Percentiles rank a stretch among this genome's conserved stretches.
Conservation (phyloP, 2,797 vertebrate genomes). For the Chelon auratus region DNA sequence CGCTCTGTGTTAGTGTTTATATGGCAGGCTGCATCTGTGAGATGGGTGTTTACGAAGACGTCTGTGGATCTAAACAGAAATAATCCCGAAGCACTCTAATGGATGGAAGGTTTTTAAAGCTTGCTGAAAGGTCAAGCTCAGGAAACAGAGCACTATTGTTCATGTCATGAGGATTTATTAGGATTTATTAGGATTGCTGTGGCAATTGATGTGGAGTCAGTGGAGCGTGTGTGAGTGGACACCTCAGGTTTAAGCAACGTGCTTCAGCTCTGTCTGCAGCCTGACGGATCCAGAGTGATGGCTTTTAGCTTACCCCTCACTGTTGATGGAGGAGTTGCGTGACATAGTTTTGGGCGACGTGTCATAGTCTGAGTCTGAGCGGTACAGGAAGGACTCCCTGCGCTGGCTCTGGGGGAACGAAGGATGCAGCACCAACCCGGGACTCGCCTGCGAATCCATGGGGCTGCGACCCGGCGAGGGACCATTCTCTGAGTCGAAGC, state of each 20-base stretch:
- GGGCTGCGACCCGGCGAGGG: conserved; percentile 91
- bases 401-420: conserved; percentile 90
- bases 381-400: conserved; percentile 94
- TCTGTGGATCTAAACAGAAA: conserved; percentile 63
- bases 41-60: conserved; percentile 58
- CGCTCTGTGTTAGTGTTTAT: conserved; percentile 53
- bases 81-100: conserved; percentile 32
- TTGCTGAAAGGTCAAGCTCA: conserved; percentile 40
- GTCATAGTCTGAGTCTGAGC: conserved; percentile 94
- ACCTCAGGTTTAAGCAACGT: conserved; percentile 17
- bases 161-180: conserved; percentile 49
- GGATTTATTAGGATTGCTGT: conserved; percentile 61
- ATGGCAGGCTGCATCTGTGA: conserved; percentile 43
- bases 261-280: background rate
- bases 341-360: conserved; percentile 95
- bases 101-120: conserved; percentile 28
- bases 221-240: conserved; percentile 14
- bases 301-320: conserved; percentile 88
- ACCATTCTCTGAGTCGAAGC: conserved; percentile 94
- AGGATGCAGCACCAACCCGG: conserved; percentile 90
- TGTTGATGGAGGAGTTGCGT: conserved; percentile 94
- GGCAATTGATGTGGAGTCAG: conserved; percentile 48
- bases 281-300: conserved; percentile 32
- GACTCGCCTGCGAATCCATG: conserved; percentile 93
- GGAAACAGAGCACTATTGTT: conserved; percentile 33